Conservation (phyloP, 2,888 invertebrate genomes). For the Cephus pulcher region DNA sequence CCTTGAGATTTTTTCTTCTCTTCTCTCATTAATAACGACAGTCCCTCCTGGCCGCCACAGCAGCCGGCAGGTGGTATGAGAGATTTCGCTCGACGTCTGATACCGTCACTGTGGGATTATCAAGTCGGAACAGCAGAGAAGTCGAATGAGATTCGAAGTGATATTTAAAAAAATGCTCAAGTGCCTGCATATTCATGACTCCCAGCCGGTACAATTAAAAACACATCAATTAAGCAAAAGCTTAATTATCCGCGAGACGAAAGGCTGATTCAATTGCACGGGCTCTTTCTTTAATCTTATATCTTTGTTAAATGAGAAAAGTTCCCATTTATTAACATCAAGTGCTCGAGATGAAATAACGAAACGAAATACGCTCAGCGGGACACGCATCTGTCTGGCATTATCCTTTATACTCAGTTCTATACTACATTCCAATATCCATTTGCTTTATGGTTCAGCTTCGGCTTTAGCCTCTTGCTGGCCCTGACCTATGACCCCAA, state of each 20-base stretch:
- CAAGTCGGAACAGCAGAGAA: neutral
- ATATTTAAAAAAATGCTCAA: conserved; percentile 31
- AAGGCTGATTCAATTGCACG: conserved; percentile 26
- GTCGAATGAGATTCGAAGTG: conserved; percentile 12
- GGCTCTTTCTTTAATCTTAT: conserved; percentile 28
- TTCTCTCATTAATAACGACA: conserved; percentile 1
- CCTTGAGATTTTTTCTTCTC: neutral
- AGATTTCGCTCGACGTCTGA: too few species aligned
- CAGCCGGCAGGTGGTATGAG: neutral
- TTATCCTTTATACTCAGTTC: neutral
- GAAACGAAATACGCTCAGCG: neutral
- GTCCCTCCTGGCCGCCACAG: neutral
- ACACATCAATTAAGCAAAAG: conserved; percentile 38
- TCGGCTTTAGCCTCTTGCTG: neutral
- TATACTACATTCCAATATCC: neutral
- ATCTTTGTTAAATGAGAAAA: conserved; percentile 40
- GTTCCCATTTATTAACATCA: conserved; percentile 8
- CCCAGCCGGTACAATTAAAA: conserved; percentile 36
- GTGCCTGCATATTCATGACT: conserved; percentile 44
- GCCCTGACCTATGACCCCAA: neutral
- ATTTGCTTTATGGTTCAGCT: neutral
- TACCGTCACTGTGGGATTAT: neutral
- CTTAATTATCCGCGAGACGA: conserved; percentile 43
- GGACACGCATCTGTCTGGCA: neutral
- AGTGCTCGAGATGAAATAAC: conserved; percentile 7